These are phyloP conservation scores for Phocides pigmalion DNA, from an alignment of 1,140 invertebrate genomes.

Conservation along the genomic window DNA sequence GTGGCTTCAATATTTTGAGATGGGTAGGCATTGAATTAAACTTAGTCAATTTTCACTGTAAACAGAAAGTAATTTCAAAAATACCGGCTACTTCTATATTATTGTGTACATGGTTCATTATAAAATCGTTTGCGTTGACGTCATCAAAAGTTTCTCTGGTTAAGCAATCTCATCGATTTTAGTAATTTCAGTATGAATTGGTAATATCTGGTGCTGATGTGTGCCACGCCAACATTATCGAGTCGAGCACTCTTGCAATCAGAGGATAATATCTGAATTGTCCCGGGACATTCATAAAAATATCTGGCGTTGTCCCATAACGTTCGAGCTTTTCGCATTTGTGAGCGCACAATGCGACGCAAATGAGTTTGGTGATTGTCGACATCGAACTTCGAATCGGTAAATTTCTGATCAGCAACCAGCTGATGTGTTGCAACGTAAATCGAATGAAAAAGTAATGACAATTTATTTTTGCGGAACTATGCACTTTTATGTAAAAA, in stretches of 20 bases:
- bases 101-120: background rate
- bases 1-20: no score
- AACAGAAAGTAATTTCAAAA: no score
- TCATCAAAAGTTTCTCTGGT: background rate
- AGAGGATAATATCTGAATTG: slow-evolving; percentile 32
- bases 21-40: no score
- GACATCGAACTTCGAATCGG: background rate
- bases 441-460: no score
- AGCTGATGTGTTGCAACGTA: no score
- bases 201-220: slow-evolving; percentile 24
- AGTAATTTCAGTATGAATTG: slow-evolving; percentile 7
- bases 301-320: slow-evolving; percentile 13
- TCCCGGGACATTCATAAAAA: slow-evolving; percentile 21
- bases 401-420: no score
- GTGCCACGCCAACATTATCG: slow-evolving; percentile 12
- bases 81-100: background rate
- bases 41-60: no score
- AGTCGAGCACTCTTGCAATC: slow-evolving; percentile 27
- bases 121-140: background rate
- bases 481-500: no score
- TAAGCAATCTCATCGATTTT: slow-evolving; percentile 3
- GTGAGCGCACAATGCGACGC: slow-evolving; percentile 13
- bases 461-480: no score
- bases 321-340: slow-evolving; percentile 27
- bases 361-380: slow-evolving; percentile 14